Base-by-base conservation (phyloP, 2,797 vertebrate genomes). In the Xenops minutus region DNA sequence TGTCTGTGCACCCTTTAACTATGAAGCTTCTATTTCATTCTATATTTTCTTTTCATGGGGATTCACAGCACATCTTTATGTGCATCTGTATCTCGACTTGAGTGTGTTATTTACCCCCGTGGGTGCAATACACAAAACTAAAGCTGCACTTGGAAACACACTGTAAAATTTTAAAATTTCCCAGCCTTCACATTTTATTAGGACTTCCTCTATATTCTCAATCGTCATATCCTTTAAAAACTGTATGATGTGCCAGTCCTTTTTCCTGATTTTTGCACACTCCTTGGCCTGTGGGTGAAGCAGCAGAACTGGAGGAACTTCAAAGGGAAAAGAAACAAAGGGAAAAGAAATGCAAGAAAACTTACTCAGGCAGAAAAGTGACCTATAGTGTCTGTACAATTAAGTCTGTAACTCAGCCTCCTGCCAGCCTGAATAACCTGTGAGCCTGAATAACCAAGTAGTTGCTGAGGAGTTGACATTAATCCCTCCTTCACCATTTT, bases 161-260 rank as follows among this genome's bases (percentile, higher is more conserved):
- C 15, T 46, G 41, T 37, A 44, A 48, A 66, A 67, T 48, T 11
- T 29, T 26, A 76, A 58, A 2, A 46, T 76, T 92, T 82, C 52
- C 34, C 56, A 18, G 26, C 69, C 48, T 81, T 89, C 29, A 3
- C 34, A 6, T 59, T 72, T 74, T 69, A 22, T 54, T 36, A 52
- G 32, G 34, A 63, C 17, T 10, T 69, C 36, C 44, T 87, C 26
- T 52, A 2, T 37, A 19, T 51, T 49, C 36, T 73, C 61, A 74
- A 36, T 48, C 16, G 26, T 44, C 20, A 12, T 32, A 51, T 39
- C 66, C n/a, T 71, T 63, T 74, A n/a, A 73, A 63, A 87, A 12
- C 41, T 39, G 1, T 20, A 7, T 26, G 36, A 56, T 44, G 34
- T 0, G 0, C 14, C 36, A 21, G 27, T 14, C 23, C 7, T 51